Evolutionary conservation across 2,888 invertebrate genomes (phyloP).

Genomic region (Drosophila emarginata): DNA sequence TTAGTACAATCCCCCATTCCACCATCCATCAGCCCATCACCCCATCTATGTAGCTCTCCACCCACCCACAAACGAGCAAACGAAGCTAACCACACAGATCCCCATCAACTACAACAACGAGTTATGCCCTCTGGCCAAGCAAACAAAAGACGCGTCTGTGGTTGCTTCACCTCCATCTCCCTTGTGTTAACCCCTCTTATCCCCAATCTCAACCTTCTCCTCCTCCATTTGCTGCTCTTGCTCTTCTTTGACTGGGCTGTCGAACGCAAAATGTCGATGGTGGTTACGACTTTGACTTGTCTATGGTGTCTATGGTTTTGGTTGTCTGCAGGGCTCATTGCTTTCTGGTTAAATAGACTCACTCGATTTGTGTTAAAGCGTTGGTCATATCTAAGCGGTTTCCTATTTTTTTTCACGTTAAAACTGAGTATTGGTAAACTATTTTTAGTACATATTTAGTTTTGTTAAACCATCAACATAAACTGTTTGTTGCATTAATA

Average conservation of each 20-base stretch:
- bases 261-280: conserved; percentile 64
- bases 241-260: conserved; percentile 28
- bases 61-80: conserved; percentile 24
- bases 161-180: conserved; percentile 39
- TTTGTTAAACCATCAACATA: too few species aligned
- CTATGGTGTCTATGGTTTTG: conserved; percentile 44
- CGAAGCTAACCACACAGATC: conserved; percentile 8
- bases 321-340: conserved; percentile 68
- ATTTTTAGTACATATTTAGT: too few species aligned
- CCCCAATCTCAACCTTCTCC: conserved; percentile 4
- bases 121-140: conserved; percentile 51
- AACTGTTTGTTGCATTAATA: too few species aligned
- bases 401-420: neutral
- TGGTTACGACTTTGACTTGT: conserved; percentile 70
- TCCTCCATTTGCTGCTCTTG: conserved; percentile 16
- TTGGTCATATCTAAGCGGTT: neutral
- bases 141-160: conserved; percentile 79
- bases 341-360: conserved; percentile 61
- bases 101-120: conserved; percentile 24
- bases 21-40: conserved; percentile 60
- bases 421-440: neutral
- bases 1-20: conserved; percentile 75
- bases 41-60: conserved; percentile 19
- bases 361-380: conserved; percentile 44
- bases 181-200: neutral